Evolutionary conservation across 2,113 vertebrate species (phyloP).

Genomic region (Oceanites oceanicus): DNA sequence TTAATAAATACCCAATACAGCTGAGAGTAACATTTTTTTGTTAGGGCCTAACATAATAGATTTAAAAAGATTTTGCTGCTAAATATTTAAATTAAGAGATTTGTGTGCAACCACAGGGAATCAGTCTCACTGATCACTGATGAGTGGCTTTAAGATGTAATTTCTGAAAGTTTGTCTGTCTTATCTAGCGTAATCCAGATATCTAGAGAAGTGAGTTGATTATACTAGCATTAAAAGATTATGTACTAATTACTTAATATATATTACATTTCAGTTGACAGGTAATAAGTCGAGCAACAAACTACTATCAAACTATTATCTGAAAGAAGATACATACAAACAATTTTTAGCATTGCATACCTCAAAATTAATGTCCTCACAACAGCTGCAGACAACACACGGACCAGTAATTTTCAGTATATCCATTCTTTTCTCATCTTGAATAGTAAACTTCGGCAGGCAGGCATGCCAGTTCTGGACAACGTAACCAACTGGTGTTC

Average conservation of each 20-base stretch:
- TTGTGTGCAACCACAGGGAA: background rate
- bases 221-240: background rate
- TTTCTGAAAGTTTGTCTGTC: background rate
- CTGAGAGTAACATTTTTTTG: background rate
- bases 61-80: background rate
- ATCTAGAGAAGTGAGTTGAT: background rate
- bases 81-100: background rate
- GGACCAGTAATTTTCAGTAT: slow-evolving; percentile 88
- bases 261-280: background rate
- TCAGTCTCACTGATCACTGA: background rate
- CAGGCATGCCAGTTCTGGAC: slow-evolving; percentile 87
- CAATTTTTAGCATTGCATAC: slow-evolving; percentile 60
- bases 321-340: background rate
- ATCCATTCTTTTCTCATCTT: slow-evolving; percentile 80
- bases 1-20: background rate
- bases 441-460: slow-evolving; percentile 86
- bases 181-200: background rate
- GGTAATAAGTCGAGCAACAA: background rate
- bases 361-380: slow-evolving; percentile 88
- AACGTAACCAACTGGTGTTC: slow-evolving; percentile 86
- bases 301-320: background rate
- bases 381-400: slow-evolving; percentile 86
- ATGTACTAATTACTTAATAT: background rate
- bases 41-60: background rate
- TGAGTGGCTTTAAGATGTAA: background rate